These are phyloP conservation scores for Emmelina monodactyla DNA, from an alignment of 2,888 invertebrate genomes.

Conservation along the genomic window DNA sequence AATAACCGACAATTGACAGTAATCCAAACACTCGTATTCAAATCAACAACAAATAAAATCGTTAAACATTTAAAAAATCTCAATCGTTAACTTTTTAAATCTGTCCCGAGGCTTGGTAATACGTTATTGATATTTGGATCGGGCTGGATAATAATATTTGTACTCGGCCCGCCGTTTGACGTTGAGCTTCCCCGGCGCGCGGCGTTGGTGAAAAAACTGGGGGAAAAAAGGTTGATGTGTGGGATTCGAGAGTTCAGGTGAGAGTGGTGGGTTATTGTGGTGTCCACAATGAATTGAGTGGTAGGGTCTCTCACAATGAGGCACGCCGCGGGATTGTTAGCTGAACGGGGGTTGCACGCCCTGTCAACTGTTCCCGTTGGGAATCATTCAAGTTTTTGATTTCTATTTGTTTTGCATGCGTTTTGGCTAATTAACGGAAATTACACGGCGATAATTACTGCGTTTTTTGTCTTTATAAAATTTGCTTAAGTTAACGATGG, in stretches of 20 bases:
- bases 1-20: neutral
- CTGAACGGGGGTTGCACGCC: slow-evolving; percentile 58
- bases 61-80: slow-evolving; percentile 31
- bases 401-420: too few species aligned
- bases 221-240: slow-evolving; percentile 20
- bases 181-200: slow-evolving; percentile 27
- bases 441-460: too few species aligned
- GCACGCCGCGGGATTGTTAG: slow-evolving; percentile 61
- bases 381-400: too few species aligned
- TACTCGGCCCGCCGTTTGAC: slow-evolving; percentile 35
- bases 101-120: slow-evolving; percentile 52
- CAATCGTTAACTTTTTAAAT: slow-evolving; percentile 58
- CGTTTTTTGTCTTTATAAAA: too few species aligned
- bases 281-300: slow-evolving; percentile 57
- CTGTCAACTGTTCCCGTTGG: slow-evolving; percentile 61
- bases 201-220: slow-evolving; percentile 12
- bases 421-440: too few species aligned
- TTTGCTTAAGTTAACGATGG: too few species aligned
- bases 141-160: slow-evolving; percentile 64
- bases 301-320: slow-evolving; percentile 59
- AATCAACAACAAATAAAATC: slow-evolving; percentile 31
- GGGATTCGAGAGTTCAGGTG: slow-evolving; percentile 22
- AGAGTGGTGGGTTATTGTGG: slow-evolving; percentile 32
- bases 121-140: slow-evolving; percentile 65
- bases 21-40: slow-evolving; percentile 14